A percentile compares a stretch with the other conserved stretches of the same genome.
These are phyloP conservation scores for Tortrix viridana DNA, from an alignment of 2,888 invertebrate species.

Conservation along the genomic window DNA sequence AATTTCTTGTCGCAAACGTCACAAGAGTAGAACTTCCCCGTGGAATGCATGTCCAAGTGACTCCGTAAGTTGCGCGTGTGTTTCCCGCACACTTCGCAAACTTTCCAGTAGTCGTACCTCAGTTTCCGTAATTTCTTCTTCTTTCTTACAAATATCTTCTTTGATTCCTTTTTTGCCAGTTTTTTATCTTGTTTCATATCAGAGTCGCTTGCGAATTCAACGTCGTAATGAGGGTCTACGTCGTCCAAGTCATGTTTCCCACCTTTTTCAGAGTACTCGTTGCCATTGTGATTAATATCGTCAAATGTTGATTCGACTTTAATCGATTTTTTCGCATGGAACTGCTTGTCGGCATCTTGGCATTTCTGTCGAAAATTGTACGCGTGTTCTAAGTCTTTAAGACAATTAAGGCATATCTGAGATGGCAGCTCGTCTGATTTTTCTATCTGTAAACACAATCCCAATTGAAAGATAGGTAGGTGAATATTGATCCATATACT, in stretches of 20 bases:
- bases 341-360: slow-evolving; percentile 67
- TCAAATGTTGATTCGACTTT: slow-evolving; percentile 60
- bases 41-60: slow-evolving; percentile 75
- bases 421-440: slow-evolving; percentile 67
- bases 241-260: slow-evolving; percentile 47
- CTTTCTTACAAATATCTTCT: slow-evolving; percentile 36
- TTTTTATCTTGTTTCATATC: slow-evolving; percentile 46
- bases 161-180: slow-evolving; percentile 44
- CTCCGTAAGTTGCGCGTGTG: slow-evolving; percentile 69
- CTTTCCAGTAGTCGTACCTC: slow-evolving; percentile 74
- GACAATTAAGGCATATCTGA: slow-evolving; percentile 70
- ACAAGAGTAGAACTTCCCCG: slow-evolving; percentile 70
- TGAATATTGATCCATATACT: too few species aligned
- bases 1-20: slow-evolving; percentile 77
- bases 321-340: slow-evolving; percentile 51
- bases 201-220: slow-evolving; percentile 39
- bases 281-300: slow-evolving; percentile 37
- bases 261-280: slow-evolving; percentile 39
- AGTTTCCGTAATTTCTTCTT: slow-evolving; percentile 58
- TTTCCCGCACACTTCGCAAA: slow-evolving; percentile 79
- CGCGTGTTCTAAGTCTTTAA: slow-evolving; percentile 70
- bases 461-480: slow-evolving; percentile 4
- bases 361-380: slow-evolving; percentile 78
- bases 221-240: slow-evolving; percentile 49
- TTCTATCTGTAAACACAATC: slow-evolving; percentile 63